Conservation (phyloP, 2,888 invertebrate species). For the Dryobotodes eremita region DNA sequence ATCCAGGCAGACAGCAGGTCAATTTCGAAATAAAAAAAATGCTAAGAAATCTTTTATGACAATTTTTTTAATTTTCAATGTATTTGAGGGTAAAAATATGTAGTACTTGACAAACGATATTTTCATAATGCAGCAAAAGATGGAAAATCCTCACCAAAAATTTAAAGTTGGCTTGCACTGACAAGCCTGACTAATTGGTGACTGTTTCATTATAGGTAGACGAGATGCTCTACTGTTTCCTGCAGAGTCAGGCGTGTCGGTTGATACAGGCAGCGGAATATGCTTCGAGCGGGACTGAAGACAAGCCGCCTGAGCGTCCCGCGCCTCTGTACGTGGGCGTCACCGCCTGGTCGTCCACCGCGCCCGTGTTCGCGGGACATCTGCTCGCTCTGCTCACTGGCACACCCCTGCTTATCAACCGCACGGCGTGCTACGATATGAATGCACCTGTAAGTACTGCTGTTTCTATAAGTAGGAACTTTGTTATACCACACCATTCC, state of each 20-base stretch:
- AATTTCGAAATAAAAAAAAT: background rate
- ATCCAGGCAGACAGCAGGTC: background rate
- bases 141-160: background rate
- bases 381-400: conserved; percentile 92
- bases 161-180: background rate
- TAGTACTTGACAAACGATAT: too few relatives aligned
- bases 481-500: background rate
- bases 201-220: conserved; percentile 87
- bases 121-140: background rate
- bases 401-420: conserved; percentile 73
- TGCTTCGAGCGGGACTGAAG: conserved; percentile 76
- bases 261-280: conserved; percentile 90
- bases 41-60: background rate
- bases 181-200: background rate
- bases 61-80: background rate
- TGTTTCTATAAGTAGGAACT: background rate
- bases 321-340: conserved; percentile 85
- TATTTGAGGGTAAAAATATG: background rate
- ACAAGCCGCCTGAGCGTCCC: conserved; percentile 63
- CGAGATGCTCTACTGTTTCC: conserved; percentile 95
- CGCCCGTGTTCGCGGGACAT: conserved; percentile 91
- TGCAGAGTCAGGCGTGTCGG: conserved; percentile 93
- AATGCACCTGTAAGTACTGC: conserved; percentile 71
- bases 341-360: conserved; percentile 82
- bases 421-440: conserved; percentile 71